Base-by-base conservation (phyloP, 2,797 vertebrate genomes). In the Thalassophryne amazonica region DNA sequence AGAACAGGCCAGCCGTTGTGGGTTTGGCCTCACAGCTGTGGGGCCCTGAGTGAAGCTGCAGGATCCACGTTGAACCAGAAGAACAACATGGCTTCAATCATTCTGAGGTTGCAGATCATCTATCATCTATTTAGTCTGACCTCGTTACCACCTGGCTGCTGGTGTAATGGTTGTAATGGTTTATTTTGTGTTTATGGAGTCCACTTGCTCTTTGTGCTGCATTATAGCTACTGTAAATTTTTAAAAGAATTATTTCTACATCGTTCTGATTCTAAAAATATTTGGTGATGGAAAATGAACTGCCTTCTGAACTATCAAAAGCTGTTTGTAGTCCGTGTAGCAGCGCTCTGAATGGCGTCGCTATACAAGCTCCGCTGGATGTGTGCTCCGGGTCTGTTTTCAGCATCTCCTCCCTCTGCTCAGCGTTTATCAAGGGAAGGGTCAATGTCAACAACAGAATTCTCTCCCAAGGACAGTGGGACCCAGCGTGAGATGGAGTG, bases 381-480 rank as follows among this genome's bases (percentile, higher is more conserved):
- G n/a, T n/a, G n/a, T n/a, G n/a, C n/a, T n/a, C n/a, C n/a, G n/a
- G n/a, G n/a, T n/a, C n/a, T n/a, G n/a, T n/a, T n/a, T n/a, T n/a
- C n/a, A n/a, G n/a, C n/a, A n/a, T n/a, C n/a, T n/a, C n/a, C n/a
- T n/a, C n/a, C n/a, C n/a, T n/a, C n/a, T n/a, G n/a, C n/a, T n/a
- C n/a, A n/a, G n/a, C n/a, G n/a, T n/a, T n/a, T n/a, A n/a, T n/a
- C n/a, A n/a, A n/a, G n/a, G n/a, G n/a, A n/a, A n/a, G 78, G 74
- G 78, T 83, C 67, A 4, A 30, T 33, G 49, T 66, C 67, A 51
- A 45, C 32, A 57, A 48, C 56, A 51, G 62, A 38, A 60, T 53
- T 63, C 56, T 61, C 51, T 68, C 65, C 62, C 74, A 71, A 84
- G 78, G 80, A 83, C 81, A 83, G 65, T 65, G 64, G 73, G 69